Percentiles rank a stretch among this genome's conserved stretches.
phyloP scores from a whole-genome alignment of 2,113 vertebrate species.

The Herpetotheres cachinnans region DNA sequence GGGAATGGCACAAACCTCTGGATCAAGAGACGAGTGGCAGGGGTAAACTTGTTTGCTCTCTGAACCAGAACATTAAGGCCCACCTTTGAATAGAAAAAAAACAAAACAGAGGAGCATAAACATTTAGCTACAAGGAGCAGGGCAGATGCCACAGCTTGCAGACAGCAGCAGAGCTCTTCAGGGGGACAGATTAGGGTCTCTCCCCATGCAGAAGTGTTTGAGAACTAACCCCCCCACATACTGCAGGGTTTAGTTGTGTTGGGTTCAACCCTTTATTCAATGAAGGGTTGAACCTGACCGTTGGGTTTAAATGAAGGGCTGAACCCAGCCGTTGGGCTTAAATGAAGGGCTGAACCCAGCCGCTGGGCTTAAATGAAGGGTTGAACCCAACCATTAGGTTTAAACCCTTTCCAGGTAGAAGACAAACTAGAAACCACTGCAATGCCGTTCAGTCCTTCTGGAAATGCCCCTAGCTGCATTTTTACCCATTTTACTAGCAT shows the following conservation, averaged over 20 bases:
- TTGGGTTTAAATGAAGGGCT: neutral
- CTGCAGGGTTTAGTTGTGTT: neutral
- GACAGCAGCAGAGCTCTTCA: neutral
- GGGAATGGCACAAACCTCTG: slow-evolving; percentile 94
- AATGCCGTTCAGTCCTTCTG: fast-evolving
- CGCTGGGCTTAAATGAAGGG: neutral
- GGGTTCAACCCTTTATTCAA: neutral
- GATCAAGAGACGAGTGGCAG: slow-evolving; percentile 84
- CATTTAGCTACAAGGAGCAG: neutral
- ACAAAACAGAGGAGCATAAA: neutral
- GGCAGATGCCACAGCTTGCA: neutral
- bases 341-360: neutral
- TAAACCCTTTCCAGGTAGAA: neutral
- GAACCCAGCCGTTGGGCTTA: neutral
- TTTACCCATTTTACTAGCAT: neutral
- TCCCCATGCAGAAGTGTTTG: fast-evolving
- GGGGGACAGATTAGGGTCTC: fast-evolving
- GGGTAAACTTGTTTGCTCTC: slow-evolving; percentile 85
- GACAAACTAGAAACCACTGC: neutral
- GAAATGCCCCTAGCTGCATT: neutral
- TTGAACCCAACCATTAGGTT: neutral
- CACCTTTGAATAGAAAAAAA: slow-evolving; percentile 71
- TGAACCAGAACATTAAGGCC: slow-evolving; percentile 89
- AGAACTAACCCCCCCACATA: neutral
- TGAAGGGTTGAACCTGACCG: fast-evolving